A percentile compares a stretch with the other conserved stretches of the same genome.
These are phyloP conservation scores for Scelioninae gen. 1 DNA, from an alignment of 2,888 invertebrate genomes.

Conservation along the genomic window DNA sequence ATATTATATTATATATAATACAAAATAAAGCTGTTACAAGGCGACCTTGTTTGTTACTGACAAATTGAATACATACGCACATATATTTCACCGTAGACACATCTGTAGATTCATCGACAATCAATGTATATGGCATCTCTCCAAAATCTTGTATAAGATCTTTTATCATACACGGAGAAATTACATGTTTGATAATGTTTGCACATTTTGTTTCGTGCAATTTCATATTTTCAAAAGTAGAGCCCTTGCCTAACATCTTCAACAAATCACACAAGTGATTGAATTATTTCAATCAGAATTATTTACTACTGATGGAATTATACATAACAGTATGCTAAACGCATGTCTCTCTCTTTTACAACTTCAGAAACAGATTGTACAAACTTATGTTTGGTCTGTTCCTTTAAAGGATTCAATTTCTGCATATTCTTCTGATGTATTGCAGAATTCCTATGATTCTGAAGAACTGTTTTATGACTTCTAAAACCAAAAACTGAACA, in stretches of 20 bases:
- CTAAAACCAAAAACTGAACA: conserved; percentile 26
- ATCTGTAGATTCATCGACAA: conserved; percentile 70
- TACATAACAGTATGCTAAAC: conserved; percentile 28
- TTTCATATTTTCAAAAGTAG: conserved; percentile 35
- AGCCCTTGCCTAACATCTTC: conserved; percentile 12
- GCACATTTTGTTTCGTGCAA: conserved; percentile 66
- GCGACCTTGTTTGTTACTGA: conserved; percentile 18
- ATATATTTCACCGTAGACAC: conserved; percentile 60
- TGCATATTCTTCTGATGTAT: conserved; percentile 5
- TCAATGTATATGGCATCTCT: conserved; percentile 49
- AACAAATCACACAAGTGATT: conserved; percentile 25
- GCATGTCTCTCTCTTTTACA: conserved; percentile 37
- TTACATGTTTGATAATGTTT: conserved; percentile 55
- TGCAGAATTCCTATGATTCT: conserved; percentile 18
- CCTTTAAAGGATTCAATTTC: conserved; percentile 12
- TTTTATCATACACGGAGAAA: conserved; percentile 51
- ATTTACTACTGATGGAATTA: conserved; percentile 21
- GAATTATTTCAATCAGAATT: no score
- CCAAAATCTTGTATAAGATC: conserved; percentile 57
- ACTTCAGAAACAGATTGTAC: conserved; percentile 6
- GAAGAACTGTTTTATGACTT: conserved; percentile 23
- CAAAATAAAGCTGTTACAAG: neutral
- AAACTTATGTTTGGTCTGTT: conserved; percentile 6
- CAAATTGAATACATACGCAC: conserved; percentile 68
- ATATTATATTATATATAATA: no score